Conservation (phyloP, 2,888 invertebrate genomes). For the Phlogophora meticulosa region DNA sequence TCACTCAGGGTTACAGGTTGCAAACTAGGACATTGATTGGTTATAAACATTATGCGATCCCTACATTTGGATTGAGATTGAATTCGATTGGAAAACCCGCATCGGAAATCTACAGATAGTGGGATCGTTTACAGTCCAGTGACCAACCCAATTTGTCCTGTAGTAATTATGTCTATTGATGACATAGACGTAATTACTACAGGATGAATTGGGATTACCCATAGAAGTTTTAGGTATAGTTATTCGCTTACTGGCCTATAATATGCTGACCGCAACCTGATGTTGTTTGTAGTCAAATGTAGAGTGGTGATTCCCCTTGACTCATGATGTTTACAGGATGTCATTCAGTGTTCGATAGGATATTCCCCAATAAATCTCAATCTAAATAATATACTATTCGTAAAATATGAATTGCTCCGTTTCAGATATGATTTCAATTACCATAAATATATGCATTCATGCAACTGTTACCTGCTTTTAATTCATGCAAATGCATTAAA, state of each 20-base stretch:
- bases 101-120: background rate
- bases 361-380: constrained; percentile 6
- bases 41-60: too few species aligned
- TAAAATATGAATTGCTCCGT: constrained; percentile 29
- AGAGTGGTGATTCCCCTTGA: constrained; percentile 21
- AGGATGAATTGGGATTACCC: constrained; percentile 3
- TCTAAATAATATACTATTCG: constrained; percentile 22
- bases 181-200: constrained; percentile 6
- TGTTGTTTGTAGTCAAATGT: constrained; percentile 5
- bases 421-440: constrained; percentile 49
- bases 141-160: too few species aligned
- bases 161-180: too few species aligned
- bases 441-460: constrained; percentile 37
- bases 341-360: background rate
- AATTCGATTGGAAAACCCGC: constrained; percentile 4
- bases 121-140: background rate
- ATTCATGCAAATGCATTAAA: constrained; percentile 50
- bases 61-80: too few species aligned
- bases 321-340: constrained; percentile 10
- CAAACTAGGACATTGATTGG: too few species aligned
- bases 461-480: constrained; percentile 43
- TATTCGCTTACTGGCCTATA: background rate
- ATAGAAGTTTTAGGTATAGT: constrained; percentile 4
- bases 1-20: too few species aligned
- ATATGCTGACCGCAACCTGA: constrained; percentile 7